Evolutionary conservation across 2,113 vertebrate species (phyloP).

Genomic region (Glaucidium brasilianum): DNA sequence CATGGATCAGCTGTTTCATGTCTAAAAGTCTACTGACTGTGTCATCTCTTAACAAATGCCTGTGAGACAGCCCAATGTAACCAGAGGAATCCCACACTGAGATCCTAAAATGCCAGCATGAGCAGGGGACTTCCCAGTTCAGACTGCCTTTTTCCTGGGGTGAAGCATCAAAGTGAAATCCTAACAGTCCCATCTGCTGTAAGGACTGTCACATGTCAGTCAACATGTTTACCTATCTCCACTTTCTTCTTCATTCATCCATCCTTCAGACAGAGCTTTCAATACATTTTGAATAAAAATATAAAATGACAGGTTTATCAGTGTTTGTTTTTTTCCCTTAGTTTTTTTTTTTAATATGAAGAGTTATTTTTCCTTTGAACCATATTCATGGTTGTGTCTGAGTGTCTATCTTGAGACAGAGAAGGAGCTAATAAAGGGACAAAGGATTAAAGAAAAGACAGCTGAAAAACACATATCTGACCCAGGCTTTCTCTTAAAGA

Average conservation of each 20-base stretch:
- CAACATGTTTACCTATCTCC: background rate
- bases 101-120: background rate
- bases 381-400: background rate
- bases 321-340: background rate
- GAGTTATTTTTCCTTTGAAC: background rate
- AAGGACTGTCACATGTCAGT: background rate
- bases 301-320: background rate
- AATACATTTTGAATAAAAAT: background rate
- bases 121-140: background rate
- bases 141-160: background rate
- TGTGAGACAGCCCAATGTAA: rapidly evolving
- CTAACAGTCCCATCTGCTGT: background rate
- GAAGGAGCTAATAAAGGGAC: background rate
- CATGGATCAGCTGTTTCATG: background rate
- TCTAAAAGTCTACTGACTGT: background rate
- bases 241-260: background rate
- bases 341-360: background rate
- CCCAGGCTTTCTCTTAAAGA: background rate
- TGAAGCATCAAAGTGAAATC: background rate
- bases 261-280: background rate
- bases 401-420: background rate
- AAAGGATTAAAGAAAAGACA: background rate
- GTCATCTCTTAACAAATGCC: background rate
- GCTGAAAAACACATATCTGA: background rate
- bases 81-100: background rate